Evolutionary conservation across 1,140 invertebrate species (phyloP).

Genomic region (Drosophila pseudoananassae): DNA sequence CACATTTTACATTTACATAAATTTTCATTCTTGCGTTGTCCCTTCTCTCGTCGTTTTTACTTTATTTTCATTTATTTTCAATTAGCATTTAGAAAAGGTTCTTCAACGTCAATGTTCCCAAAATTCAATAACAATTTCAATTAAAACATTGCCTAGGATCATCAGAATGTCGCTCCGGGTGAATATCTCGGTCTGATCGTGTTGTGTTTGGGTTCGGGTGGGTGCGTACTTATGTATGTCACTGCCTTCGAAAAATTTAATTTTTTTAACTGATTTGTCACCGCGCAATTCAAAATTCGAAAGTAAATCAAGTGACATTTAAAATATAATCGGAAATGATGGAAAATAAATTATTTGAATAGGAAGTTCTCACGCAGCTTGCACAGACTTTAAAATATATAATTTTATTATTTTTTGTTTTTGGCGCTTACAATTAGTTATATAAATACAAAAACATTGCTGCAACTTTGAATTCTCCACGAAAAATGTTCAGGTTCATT

Average conservation of each 20-base stretch:
- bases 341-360: conserved; percentile 14
- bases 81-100: conserved; percentile 64
- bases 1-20: conserved; percentile 82
- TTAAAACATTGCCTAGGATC: conserved; percentile 59
- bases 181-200: conserved; percentile 12
- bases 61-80: conserved; percentile 21
- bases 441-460: conserved; percentile 73
- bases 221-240: conserved; percentile 28
- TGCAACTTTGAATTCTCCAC: conserved; percentile 30
- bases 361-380: conserved; percentile 36
- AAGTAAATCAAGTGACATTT: background rate
- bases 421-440: conserved; percentile 64
- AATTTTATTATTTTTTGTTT: conserved; percentile 11
- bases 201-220: conserved; percentile 7
- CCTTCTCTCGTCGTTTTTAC: conserved; percentile 14
- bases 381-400: conserved; percentile 35
- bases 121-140: conserved; percentile 75
- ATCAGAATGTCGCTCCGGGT: conserved; percentile 44
- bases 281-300: conserved; percentile 26
- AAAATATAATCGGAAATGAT: conserved; percentile 12
- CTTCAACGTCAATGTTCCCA: conserved; percentile 71
- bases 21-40: conserved; percentile 43
- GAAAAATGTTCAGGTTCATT: conserved; percentile 27
- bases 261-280: conserved; percentile 37
- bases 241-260: conserved; percentile 9